Evolutionary conservation across 2,797 vertebrate genomes (phyloP), one percentile per base, ranked within the genome.

Genomic region (Orestias chungarensis): DNA sequence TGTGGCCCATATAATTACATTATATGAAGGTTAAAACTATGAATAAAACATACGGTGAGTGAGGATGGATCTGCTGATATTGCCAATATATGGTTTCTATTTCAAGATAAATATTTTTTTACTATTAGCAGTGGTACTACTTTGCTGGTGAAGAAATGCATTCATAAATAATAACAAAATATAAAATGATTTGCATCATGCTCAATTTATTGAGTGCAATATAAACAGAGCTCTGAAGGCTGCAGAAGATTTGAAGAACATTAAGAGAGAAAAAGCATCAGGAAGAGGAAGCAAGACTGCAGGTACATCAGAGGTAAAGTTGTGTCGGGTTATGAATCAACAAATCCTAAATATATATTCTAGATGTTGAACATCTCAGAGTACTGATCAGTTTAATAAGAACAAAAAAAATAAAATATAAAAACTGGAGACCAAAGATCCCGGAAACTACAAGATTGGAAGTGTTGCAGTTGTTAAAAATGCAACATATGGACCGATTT

Each of bases 1-100:
- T 90, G 93, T 84, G 92, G 93, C 88, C 82, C 80, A 76, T 86
- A 88, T 70, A 71, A 84, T 82, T 80, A 85, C 70, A 85, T 84
- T 83, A 81, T 82, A 67, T 78, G 78, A 78, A 89, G 81, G 77
- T 86, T 85, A 83, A 73, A 59, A 73, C 59, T 71, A 70, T 77
- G 80, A 74, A 85, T 79, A 46, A 70, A 82, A 80, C 74, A 71
- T 70, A 70, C 71, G 40, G 33, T 44, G 25, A 43, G 9, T 62
- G 35, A 47, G 64, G 66, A 29, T 59, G 61, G 29, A 64, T 74
- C 40, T 64, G 59, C 18, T 68, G 43, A 43, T 61, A 66, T 66
- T 55, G 33, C 12, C 31, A 33, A 44, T 64, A 52, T 59, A 44
- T 2, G 35, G 35, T 54, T 71, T 81, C 33, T 68, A 40, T 70